Evolutionary conservation across 2,888 invertebrate species (phyloP).

Genomic region (Disparrhopalites patrizii): DNA sequence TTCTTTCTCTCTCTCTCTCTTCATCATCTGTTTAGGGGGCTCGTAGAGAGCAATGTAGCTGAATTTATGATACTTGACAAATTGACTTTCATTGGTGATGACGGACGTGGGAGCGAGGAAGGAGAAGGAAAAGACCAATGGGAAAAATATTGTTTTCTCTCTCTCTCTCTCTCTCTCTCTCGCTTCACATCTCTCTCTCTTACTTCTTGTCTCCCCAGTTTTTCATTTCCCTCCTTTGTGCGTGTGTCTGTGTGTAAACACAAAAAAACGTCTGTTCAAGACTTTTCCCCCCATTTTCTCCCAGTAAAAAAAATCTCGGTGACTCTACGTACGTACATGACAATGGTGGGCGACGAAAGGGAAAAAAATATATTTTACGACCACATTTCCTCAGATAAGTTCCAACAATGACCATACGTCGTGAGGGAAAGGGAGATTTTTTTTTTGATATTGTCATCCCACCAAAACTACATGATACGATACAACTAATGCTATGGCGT

Average conservation of each 20-base stretch:
- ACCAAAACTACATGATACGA: too few relatives aligned
- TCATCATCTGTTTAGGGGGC: too few relatives aligned
- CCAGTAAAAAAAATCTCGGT: too few relatives aligned
- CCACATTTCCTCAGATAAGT: background rate
- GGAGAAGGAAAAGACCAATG: background rate
- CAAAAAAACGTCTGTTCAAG: too few relatives aligned
- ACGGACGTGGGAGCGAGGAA: constrained; percentile 11
- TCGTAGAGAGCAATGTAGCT: background rate
- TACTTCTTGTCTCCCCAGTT: background rate
- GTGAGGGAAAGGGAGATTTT: background rate
- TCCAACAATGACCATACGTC: background rate
- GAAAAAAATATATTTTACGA: too few relatives aligned
- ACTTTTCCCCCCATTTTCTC: too few relatives aligned
- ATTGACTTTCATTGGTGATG: constrained; percentile 22
- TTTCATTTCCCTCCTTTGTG: background rate
- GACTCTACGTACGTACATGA: too few relatives aligned
- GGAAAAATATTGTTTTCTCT: background rate
- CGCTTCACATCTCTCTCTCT: background rate
- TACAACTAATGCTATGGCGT: too few relatives aligned
- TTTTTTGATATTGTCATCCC: background rate
- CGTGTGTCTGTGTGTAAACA: too few relatives aligned
- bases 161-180: background rate
- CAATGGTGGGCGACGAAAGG: too few relatives aligned
- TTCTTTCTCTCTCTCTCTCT: too few relatives aligned
- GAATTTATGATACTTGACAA: constrained; percentile 22